These are phyloP conservation scores for Trogon surrucura DNA, from an alignment of 2,113 vertebrate genomes.

Conservation along the genomic window DNA sequence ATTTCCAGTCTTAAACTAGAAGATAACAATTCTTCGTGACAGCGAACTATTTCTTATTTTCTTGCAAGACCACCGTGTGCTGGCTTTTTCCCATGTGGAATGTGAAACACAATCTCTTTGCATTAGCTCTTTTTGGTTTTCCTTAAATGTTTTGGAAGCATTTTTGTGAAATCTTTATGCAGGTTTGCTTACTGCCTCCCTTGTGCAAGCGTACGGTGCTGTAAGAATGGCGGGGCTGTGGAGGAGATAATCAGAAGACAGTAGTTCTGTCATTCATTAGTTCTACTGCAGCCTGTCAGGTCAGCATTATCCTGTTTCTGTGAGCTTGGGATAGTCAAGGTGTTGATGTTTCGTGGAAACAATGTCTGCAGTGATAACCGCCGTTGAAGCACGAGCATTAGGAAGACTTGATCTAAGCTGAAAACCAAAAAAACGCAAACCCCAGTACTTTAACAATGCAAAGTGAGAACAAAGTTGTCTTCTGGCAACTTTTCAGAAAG, in stretches of 20 bases:
- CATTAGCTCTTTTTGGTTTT: not conserved
- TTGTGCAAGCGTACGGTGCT: not conserved
- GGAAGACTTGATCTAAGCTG: not conserved
- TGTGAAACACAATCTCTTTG: not conserved
- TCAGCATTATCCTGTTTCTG: not conserved
- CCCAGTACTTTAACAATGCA: not conserved
- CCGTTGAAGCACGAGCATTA: not conserved
- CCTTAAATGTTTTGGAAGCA: not conserved
- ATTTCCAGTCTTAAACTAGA: not conserved
- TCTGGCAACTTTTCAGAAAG: not conserved
- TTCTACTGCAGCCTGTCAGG: not conserved
- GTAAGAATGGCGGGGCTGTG: not conserved
- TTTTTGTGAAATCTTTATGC: not conserved
- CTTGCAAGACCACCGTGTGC: not conserved
- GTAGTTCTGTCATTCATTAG: not conserved
- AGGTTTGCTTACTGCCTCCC: not conserved
- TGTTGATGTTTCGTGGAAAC: not conserved
- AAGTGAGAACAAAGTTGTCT: not conserved
- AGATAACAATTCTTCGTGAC: not conserved
- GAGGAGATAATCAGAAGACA: not conserved
- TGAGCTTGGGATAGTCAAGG: not conserved
- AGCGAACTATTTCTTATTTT: not conserved
- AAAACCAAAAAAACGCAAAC: not conserved
- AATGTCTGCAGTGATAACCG: not conserved
- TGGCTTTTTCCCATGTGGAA: not conserved